Percentiles rank a stretch among this genome's conserved stretches.
Conservation (phyloP, 2,797 vertebrate genomes). For the Danio kyathit region DNA sequence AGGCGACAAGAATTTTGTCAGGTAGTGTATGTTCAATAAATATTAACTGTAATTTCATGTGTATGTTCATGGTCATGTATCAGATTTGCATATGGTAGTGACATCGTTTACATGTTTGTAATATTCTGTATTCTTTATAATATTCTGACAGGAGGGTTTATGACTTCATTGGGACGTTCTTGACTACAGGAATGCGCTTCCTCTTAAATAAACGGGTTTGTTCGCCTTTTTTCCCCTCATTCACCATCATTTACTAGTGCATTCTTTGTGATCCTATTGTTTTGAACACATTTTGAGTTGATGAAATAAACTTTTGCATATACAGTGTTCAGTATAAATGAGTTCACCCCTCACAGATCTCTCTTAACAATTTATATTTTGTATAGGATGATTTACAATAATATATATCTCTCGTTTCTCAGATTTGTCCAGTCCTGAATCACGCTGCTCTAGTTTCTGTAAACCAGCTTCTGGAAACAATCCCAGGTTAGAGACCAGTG, state of each 20-base stretch:
- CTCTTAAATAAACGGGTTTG: constrained; percentile 89
- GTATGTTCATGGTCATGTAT: too few relatives aligned
- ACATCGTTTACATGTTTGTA: neutral
- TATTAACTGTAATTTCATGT: too few relatives aligned
- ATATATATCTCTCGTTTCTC: constrained; percentile 50
- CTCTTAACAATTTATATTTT: too few relatives aligned
- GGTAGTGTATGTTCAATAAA: too few relatives aligned
- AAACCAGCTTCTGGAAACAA: constrained; percentile 88
- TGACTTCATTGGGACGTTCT: constrained; percentile 82
- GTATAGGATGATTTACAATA: too few relatives aligned
- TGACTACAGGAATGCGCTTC: constrained; percentile 89
- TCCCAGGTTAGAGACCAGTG: constrained; percentile 82
- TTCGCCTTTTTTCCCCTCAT: neutral
- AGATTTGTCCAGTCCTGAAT: constrained; percentile 92
- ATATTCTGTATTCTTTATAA: neutral
- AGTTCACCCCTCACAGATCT: too few relatives aligned
- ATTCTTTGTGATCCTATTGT: too few relatives aligned
- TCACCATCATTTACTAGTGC: too few relatives aligned
- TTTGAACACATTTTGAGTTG: neutral
- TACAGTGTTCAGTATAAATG: too few relatives aligned
- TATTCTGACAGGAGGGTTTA: constrained; percentile 86
- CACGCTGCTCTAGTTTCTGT: constrained; percentile 87
- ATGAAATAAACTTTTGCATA: neutral
- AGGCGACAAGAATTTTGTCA: too few relatives aligned
- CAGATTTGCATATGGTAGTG: too few relatives aligned